Evolutionary conservation across 2,113 vertebrate species (phyloP), one percentile per base, ranked within the genome.

Genomic region (Pholis gunnellus): DNA sequence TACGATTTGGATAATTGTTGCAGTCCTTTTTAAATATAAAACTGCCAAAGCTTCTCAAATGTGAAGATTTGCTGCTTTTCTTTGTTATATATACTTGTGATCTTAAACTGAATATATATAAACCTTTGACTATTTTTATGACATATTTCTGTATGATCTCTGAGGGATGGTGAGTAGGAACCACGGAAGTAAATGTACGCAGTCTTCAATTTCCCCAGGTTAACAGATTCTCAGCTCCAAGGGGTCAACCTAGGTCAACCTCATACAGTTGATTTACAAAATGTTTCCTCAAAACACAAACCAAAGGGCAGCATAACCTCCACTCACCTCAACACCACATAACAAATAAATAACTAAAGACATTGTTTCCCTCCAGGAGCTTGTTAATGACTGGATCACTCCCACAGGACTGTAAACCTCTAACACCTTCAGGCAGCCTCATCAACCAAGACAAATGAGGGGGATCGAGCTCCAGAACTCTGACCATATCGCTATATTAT

Each of bases 391-490:
- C 68, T 85, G 27, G 8, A 80, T 86, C 79, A 66, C 70, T 87
- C 84, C 70, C 84, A 31, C 54, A 31, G 87, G 88, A 78, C 48
- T 22, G 46, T 46, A 72, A 86, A 72, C 66, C 70, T 75, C 75
- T 50, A 84, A 90, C 86, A 87, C 80, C 68, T 68, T 78, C 72
- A 79, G 78, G 88, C 89, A 87, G 85, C 78, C 66, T 86, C 83
- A 82, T 82, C 81, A 91, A 88, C 75, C 78, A 87, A 87, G 89
- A 93, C 60, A 91, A 88, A 93, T 84, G 79, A 92, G 82, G 74
- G 31, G 67, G 60, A 72, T 44, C 4, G 11, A 57, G 82, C 81
- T 76, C 73, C 73, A 84, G 81, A 83, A 65, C 85, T 78, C 86
- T 50, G 40, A 77, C 48, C 85, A 82, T 83, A 79, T 67, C 5